These are phyloP conservation scores for Nomada hirtipes DNA, from an alignment of 2,888 invertebrate species.

Conservation along the genomic window DNA sequence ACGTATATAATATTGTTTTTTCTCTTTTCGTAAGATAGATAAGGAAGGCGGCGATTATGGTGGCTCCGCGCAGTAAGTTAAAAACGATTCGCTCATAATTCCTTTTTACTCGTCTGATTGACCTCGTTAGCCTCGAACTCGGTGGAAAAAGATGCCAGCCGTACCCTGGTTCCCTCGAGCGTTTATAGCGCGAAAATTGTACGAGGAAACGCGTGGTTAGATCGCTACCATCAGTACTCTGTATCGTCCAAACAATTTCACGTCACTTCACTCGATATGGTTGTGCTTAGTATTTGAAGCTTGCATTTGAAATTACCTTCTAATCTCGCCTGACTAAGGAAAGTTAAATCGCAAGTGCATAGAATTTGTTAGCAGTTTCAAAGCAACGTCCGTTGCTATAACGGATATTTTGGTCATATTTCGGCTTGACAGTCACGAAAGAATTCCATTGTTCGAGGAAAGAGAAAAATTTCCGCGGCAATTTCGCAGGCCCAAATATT, in stretches of 20 bases:
- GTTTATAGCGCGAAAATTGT: slow-evolving; percentile 36
- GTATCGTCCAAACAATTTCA: slow-evolving; percentile 19
- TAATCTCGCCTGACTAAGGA: no score
- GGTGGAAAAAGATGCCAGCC: slow-evolving; percentile 14
- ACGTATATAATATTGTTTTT: no score
- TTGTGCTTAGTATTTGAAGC: no score
- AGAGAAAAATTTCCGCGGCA: slow-evolving; percentile 29
- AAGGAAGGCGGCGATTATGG: slow-evolving; percentile 11
- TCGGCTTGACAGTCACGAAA: neutral
- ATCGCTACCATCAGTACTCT: slow-evolving; percentile 9
- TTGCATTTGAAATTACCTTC: no score
- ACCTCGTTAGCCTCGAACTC: slow-evolving; percentile 3
- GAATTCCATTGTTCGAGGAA: slow-evolving; percentile 17
- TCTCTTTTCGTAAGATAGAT: neutral
- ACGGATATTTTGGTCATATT: slow-evolving; percentile 38
- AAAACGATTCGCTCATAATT: neutral
- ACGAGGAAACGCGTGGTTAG: slow-evolving; percentile 27
- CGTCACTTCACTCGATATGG: slow-evolving; percentile 25
- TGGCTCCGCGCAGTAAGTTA: neutral
- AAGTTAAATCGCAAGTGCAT: no score
- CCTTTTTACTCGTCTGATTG: slow-evolving; percentile 3
- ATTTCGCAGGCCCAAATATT: slow-evolving; percentile 35
- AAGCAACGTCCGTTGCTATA: neutral
- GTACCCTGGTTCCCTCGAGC: neutral
- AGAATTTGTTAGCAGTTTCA: no score